phyloP scores from a whole-genome alignment of 2,888 invertebrate species.

The Thera obeliscata region DNA sequence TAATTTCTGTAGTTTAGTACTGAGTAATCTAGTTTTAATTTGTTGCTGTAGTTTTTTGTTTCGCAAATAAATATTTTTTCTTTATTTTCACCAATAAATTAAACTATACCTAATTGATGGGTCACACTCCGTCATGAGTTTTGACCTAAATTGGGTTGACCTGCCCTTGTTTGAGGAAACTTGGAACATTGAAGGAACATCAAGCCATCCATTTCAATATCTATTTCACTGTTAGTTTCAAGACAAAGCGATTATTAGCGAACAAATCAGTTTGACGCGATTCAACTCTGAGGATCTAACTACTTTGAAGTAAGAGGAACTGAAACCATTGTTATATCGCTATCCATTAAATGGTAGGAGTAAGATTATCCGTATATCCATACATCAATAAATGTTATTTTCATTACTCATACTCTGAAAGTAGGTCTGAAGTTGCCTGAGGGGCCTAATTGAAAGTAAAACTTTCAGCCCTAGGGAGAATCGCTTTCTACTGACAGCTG shows the following conservation, averaged over 20 bases:
- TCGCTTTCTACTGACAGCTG: too few relatives aligned
- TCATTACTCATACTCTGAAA: too few relatives aligned
- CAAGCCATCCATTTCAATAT: background rate
- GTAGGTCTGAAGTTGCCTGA: too few relatives aligned
- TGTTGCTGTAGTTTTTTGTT: too few relatives aligned
- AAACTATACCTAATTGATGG: too few relatives aligned
- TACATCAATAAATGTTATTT: background rate
- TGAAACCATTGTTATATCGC: background rate
- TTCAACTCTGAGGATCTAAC: conserved; percentile 2
- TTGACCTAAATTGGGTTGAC: background rate
- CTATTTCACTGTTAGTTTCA: conserved; percentile 22
- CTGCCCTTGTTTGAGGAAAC: background rate
- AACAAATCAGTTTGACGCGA: conserved; percentile 4
- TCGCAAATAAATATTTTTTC: too few relatives aligned
- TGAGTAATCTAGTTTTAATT: too few relatives aligned
- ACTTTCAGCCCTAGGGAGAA: too few relatives aligned
- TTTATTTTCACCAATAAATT: too few relatives aligned
- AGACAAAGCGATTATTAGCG: conserved; percentile 22
- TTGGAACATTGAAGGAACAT: background rate
- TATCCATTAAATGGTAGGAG: background rate
- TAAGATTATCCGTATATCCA: background rate
- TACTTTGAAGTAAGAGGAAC: background rate
- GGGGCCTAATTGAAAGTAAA: too few relatives aligned
- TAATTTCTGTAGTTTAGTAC: too few relatives aligned
- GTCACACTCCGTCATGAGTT: background rate